These are phyloP conservation scores for Limonius californicus DNA, from an alignment of 1,140 invertebrate genomes.

Conservation along the genomic window DNA sequence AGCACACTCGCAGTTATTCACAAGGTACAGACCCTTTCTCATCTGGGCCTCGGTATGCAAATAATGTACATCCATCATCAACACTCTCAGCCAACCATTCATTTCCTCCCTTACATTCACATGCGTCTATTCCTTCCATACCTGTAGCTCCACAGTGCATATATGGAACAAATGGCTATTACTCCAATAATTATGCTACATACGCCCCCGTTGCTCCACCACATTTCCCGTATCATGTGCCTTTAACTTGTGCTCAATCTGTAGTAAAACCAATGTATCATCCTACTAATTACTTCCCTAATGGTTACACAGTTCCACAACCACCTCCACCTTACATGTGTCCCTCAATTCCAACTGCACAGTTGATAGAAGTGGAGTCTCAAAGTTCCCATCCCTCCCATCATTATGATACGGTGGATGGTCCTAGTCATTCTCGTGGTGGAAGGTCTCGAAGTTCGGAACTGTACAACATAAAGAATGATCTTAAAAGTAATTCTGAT, in stretches of 20 bases:
- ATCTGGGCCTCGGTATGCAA: constrained; percentile 5
- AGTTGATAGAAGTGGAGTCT: constrained; percentile 68
- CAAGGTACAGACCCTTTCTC: constrained; percentile 23
- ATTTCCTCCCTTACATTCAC: constrained; percentile 29
- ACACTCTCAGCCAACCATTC: constrained; percentile 25
- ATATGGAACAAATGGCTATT: constrained; percentile 29
- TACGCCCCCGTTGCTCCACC: constrained; percentile 22
- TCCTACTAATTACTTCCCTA: constrained; percentile 42
- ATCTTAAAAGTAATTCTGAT: constrained; percentile 26
- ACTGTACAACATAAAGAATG: constrained; percentile 8
- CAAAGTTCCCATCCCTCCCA: constrained; percentile 45
- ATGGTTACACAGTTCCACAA: constrained; percentile 40
- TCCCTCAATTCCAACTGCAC: constrained; percentile 50
- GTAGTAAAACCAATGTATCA: constrained; percentile 43
- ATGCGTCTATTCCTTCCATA: constrained; percentile 12
- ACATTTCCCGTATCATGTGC: constrained; percentile 32
- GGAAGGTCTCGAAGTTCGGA: constrained; percentile 17
- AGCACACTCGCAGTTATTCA: constrained; percentile 35
- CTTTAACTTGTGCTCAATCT: constrained; percentile 13
- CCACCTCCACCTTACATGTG: constrained; percentile 30
- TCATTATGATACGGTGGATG: constrained; percentile 31
- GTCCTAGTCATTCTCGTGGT: constrained; percentile 25
- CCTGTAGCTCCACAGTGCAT: constrained; percentile 24
- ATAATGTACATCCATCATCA: not conserved
- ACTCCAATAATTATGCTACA: constrained; percentile 26